phyloP scores from a whole-genome alignment of 2,888 invertebrate genomes.

The Volucella inanis region DNA sequence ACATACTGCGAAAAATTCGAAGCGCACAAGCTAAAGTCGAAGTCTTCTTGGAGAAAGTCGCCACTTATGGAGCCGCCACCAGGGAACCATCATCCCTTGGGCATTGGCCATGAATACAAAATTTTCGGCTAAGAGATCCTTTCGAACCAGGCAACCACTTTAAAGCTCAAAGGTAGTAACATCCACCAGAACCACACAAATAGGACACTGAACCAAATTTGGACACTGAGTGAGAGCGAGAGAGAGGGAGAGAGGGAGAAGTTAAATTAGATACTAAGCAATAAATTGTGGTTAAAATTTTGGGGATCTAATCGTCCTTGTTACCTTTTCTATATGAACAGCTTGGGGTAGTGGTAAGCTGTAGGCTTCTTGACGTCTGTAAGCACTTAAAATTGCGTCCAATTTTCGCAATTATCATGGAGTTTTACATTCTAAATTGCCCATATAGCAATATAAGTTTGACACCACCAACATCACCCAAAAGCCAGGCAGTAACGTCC shows the following conservation, averaged over 20 bases:
- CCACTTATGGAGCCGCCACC: conserved; percentile 21
- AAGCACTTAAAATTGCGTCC: conserved; percentile 72
- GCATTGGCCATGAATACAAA: conserved; percentile 54
- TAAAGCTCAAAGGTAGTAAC: conserved; percentile 21
- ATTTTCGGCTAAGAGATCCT: conserved; percentile 31
- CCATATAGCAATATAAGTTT: conserved; percentile 69
- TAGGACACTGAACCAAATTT: background rate
- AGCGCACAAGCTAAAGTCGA: conserved; percentile 61
- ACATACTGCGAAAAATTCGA: conserved; percentile 40
- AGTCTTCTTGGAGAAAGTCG: conserved; percentile 47
- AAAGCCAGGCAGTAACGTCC: background rate
- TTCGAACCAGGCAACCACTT: conserved; percentile 26
- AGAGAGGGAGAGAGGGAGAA: conserved; percentile 45
- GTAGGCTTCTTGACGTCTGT: conserved; percentile 54
- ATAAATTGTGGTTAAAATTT: conserved; percentile 76
- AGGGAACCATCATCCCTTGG: conserved; percentile 20
- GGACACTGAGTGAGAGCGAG: no score
- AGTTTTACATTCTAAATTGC: conserved; percentile 73
- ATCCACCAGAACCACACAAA: background rate
- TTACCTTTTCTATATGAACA: conserved; percentile 12
- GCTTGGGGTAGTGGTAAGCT: background rate
- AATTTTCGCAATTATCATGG: conserved; percentile 73
- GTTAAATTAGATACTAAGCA: conserved; percentile 76
- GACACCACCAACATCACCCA: conserved; percentile 23
- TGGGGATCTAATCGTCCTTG: conserved; percentile 72